Conservation (phyloP, 2,888 invertebrate species). For the Metallyticus violacea region DNA sequence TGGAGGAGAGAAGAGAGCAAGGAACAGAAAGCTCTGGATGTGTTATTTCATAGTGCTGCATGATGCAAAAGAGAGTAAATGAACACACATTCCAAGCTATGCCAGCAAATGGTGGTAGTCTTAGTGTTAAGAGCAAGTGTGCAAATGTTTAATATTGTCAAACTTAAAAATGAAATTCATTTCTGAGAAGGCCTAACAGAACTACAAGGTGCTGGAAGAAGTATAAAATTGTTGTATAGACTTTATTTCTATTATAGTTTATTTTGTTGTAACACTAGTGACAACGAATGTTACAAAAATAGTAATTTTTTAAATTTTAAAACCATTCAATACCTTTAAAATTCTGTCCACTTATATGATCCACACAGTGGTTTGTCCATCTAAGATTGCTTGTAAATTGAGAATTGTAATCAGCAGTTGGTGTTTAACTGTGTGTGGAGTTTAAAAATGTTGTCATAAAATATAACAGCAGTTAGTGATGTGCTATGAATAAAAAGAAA, state of each 20-base stretch:
- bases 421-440: neutral
- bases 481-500: neutral
- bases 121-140: neutral
- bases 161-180: neutral
- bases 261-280: neutral
- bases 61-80: neutral
- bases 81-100: neutral
- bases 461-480: neutral
- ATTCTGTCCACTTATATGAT: neutral
- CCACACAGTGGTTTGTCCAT: neutral
- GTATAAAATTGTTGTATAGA: neutral
- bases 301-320: neutral
- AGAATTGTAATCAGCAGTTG: neutral
- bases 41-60: slow-evolving; percentile 13
- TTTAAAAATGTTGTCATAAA: neutral
- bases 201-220: neutral
- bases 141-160: neutral
- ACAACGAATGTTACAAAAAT: neutral
- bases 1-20: slow-evolving; percentile 20
- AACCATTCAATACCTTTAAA: neutral
- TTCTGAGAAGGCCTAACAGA: neutral
- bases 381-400: neutral
- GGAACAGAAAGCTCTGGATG: slow-evolving; percentile 27
- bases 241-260: neutral
- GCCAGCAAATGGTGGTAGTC: neutral